Evolutionary conservation across 2,797 vertebrate species (phyloP), one percentile per base, ranked within the genome.

Genomic region (Mormyrus hasselquistii): DNA sequence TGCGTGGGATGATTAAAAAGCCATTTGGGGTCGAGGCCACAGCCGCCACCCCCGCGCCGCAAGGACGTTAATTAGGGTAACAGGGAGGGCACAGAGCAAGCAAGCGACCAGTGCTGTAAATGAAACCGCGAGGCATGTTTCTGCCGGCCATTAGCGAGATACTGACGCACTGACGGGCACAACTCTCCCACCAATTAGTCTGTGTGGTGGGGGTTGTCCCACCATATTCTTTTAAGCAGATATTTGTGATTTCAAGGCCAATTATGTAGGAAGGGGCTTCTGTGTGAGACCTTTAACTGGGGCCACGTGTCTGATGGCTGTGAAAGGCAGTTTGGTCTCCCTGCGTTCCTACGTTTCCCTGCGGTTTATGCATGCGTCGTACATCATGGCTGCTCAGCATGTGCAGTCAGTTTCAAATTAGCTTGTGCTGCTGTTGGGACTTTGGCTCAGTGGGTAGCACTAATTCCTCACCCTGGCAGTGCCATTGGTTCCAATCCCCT

Each of bases 21-120:
- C 87, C 12, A 49, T 41, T 89, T 83, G 29, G 6, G 65, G n/a
- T 4, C 22, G 12, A 19, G 79, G 55, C 76, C 59, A 25, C 1
- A 73, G 83, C 84, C 25, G 9, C 8, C 9, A 14, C 88, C 34
- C 34, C 57, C 5, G 2, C 79, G 87, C 89, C 69, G 90, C 65
- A 57, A 87, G 53, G 16, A 57, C 88, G 88, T 90, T 91, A 90
- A 91, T 91, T 92, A 82, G 84, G 82, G 57, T 50, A 85, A 22
- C 53, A 41, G 88, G 86, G 62, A 29, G 25, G 88, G 82, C 69
- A 83, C 47, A 47, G 53, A 82, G 1, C 19, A 53, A 83, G 22
- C 55, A 84, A 47, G 79, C 12, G 2, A 38, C 52, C 12, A 1
- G 19, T 38, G 79, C n/a, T 19, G 41, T 59, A 59, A 83, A 83